Percentiles rank a stretch among this genome's conserved stretches.
phyloP scores from a whole-genome alignment of 30 jellyfish, hydroid and myxozoan species.

The Chironex yamaguchii region DNA sequence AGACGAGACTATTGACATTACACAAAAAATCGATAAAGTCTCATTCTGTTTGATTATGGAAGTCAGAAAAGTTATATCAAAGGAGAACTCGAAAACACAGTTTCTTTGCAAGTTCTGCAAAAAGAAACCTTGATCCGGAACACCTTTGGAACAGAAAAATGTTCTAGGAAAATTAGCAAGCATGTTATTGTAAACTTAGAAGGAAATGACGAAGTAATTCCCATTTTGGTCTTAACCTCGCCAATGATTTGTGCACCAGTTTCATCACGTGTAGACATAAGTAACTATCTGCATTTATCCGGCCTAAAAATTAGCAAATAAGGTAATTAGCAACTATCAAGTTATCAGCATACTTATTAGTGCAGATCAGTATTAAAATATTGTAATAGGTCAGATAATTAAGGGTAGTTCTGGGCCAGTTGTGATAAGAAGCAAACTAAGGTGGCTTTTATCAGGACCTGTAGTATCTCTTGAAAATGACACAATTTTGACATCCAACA shows the following conservation, averaged over 20 bases:
- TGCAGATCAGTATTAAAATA: slow-evolving; percentile 59
- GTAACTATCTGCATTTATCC: slow-evolving; percentile 33
- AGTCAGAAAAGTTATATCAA: slow-evolving; percentile 51
- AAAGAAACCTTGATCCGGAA: slow-evolving; percentile 40
- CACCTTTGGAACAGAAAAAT: slow-evolving; percentile 51
- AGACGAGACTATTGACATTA: slow-evolving; percentile 29
- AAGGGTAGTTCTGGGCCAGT: slow-evolving; percentile 71
- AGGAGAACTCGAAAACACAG: slow-evolving; percentile 20
- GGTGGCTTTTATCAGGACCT: slow-evolving; percentile 70
- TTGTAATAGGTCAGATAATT: slow-evolving; percentile 56
- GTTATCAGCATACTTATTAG: slow-evolving; percentile 35
- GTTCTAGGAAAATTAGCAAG: slow-evolving; percentile 26
- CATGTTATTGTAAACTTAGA: slow-evolving; percentile 43
- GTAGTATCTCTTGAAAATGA: too few relatives aligned
- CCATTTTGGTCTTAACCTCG: slow-evolving; percentile 22
- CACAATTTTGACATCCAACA: slow-evolving; percentile 1
- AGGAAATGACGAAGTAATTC: slow-evolving; percentile 17
- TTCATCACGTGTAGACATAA: slow-evolving; percentile 56
- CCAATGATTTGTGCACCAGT: slow-evolving; percentile 65
- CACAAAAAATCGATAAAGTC: slow-evolving; percentile 32
- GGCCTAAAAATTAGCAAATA: slow-evolving; percentile 56
- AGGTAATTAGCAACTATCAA: slow-evolving; percentile 27
- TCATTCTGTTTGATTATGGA: slow-evolving; percentile 59
- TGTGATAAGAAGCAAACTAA: slow-evolving; percentile 58
- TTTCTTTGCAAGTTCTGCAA: not conserved